phyloP scores from a whole-genome alignment of 2,113 vertebrate species.

The Seriola aureovittata region DNA sequence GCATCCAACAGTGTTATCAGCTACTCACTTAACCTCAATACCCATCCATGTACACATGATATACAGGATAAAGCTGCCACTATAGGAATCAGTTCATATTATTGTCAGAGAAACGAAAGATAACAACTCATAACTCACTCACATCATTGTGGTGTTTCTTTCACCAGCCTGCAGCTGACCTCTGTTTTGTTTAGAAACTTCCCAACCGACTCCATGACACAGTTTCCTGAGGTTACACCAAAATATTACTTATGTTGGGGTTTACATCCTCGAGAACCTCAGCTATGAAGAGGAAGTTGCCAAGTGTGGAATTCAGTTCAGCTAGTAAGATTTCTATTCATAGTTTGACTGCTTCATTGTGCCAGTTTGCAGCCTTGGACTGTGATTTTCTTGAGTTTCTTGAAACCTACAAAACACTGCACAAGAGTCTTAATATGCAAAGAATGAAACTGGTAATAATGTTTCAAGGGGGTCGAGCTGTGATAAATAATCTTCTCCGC shows the following conservation, averaged over 20 bases:
- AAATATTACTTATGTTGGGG: slow-evolving; percentile 67
- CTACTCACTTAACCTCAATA: background rate
- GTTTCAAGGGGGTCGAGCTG: background rate
- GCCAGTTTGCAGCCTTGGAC: background rate
- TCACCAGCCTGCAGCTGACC: slow-evolving; percentile 46
- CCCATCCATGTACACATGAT: background rate
- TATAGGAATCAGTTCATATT: background rate
- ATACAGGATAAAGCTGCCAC: background rate
- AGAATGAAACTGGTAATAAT: background rate
- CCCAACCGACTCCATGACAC: slow-evolving; percentile 51
- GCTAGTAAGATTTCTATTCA: slow-evolving; percentile 59
- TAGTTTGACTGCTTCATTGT: slow-evolving; percentile 41
- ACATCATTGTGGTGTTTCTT: slow-evolving; percentile 43
- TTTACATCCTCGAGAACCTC: slow-evolving; percentile 73
- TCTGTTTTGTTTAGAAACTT: slow-evolving; percentile 63
- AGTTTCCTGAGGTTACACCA: slow-evolving; percentile 75
- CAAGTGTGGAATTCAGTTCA: slow-evolving; percentile 57
- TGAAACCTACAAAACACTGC: background rate
- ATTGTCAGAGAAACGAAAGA: background rate
- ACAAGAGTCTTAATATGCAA: background rate
- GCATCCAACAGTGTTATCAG: background rate
- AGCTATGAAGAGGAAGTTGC: slow-evolving; percentile 66
- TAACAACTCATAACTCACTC: slow-evolving; percentile 1
- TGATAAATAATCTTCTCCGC: background rate
- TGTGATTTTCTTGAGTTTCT: slow-evolving; percentile 19